These are phyloP conservation scores for Diaperis boleti DNA, from an alignment of 2,888 invertebrate genomes.

Conservation along the genomic window DNA sequence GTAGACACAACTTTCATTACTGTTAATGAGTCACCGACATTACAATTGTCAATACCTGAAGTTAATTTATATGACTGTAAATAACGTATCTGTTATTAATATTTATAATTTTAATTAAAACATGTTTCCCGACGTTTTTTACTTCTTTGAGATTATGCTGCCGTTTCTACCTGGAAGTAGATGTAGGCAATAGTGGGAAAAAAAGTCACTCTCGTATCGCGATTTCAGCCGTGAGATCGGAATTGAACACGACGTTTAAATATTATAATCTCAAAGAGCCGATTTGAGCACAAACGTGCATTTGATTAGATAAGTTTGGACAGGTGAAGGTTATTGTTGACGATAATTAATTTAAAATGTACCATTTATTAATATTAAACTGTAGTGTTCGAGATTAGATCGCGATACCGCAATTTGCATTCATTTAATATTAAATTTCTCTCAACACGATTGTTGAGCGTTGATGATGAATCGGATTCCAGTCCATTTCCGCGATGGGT, in stretches of 20 bases:
- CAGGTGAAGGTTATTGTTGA: constrained; percentile 37
- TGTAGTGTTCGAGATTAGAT: constrained; percentile 33
- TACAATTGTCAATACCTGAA: too few species aligned
- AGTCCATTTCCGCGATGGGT: constrained; percentile 19
- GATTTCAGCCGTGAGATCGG: background rate
- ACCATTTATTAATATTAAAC: constrained; percentile 37
- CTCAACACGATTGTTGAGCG: constrained; percentile 15
- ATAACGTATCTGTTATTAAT: too few species aligned
- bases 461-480: constrained; percentile 3
- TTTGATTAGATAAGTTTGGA: constrained; percentile 32
- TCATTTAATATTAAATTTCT: constrained; percentile 33
- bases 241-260: constrained; percentile 8
- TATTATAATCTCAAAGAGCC: constrained; percentile 9
- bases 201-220: background rate
- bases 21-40: too few species aligned
- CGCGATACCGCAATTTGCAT: constrained; percentile 37
- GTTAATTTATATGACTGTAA: too few species aligned
- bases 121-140: too few species aligned
- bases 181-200: background rate
- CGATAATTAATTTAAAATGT: constrained; percentile 39
- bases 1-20: too few species aligned
- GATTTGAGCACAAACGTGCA: constrained; percentile 14
- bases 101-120: too few species aligned
- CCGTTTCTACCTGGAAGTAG: too few species aligned
- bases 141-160: too few species aligned